These are phyloP conservation scores for Philereme transversata DNA, from an alignment of 2,888 invertebrate genomes.

Conservation along the genomic window DNA sequence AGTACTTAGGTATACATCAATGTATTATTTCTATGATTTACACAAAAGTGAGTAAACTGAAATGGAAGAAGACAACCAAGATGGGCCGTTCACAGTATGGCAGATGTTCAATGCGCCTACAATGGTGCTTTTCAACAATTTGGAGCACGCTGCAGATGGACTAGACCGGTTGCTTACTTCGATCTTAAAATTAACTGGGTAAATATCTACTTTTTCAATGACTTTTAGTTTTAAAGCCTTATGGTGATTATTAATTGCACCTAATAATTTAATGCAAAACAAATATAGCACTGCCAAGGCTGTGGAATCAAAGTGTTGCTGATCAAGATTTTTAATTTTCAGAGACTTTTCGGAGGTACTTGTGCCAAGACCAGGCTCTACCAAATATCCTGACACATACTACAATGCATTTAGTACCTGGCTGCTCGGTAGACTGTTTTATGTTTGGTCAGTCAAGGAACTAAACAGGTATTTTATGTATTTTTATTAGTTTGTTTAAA, in stretches of 20 bases:
- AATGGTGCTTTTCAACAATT: conserved; percentile 82
- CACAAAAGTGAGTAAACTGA: background rate
- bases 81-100: conserved; percentile 83
- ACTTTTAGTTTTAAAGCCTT: too few species aligned
- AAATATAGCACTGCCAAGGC: too few species aligned
- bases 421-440: conserved; percentile 87
- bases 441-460: conserved; percentile 83
- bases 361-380: conserved; percentile 73
- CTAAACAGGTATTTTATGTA: conserved; percentile 64
- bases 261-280: too few species aligned
- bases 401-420: conserved; percentile 86
- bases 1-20: too few species aligned
- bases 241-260: too few species aligned
- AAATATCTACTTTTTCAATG: conserved; percentile 18
- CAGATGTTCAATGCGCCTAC: conserved; percentile 86
- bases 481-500: background rate
- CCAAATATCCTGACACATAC: conserved; percentile 70
- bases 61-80: conserved; percentile 75
- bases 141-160: conserved; percentile 80
- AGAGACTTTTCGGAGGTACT: conserved; percentile 82
- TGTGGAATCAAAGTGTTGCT: too few species aligned
- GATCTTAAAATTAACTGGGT: conserved; percentile 84
- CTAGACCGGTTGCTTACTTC: conserved; percentile 83
- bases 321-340: conserved; percentile 36
- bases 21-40: too few species aligned